These are phyloP conservation scores for Oncorhynchus nerka DNA, from an alignment of 2,113 vertebrate species.

Conservation along the genomic window DNA sequence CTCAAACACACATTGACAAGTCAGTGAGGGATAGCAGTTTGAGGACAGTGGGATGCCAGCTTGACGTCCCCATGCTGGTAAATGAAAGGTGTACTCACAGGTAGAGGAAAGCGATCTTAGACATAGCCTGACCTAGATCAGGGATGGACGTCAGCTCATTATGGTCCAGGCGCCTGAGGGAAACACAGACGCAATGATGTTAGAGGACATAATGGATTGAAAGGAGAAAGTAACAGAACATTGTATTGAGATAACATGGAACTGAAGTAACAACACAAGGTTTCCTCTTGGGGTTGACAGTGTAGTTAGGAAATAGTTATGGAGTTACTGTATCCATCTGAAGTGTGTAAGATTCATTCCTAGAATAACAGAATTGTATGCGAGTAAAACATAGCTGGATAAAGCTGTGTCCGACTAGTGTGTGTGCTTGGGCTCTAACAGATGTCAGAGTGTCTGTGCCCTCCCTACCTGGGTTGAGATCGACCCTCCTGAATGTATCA, in stretches of 20 bases:
- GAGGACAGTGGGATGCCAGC: not conserved
- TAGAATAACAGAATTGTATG: conserved; percentile 33
- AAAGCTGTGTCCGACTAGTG: conserved; percentile 33
- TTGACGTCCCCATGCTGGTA: not conserved
- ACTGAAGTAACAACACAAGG: too few relatives aligned
- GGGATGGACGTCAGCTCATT: conserved; percentile 89
- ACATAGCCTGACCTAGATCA: conserved; percentile 77
- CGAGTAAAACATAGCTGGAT: conserved; percentile 25
- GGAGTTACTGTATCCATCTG: too few relatives aligned
- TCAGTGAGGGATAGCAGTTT: conserved; percentile 30
- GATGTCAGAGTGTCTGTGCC: not conserved
- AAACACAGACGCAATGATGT: conserved; percentile 26
- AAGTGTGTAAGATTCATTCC: too few relatives aligned
- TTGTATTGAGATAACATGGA: too few relatives aligned
- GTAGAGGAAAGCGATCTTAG: conserved; percentile 75
- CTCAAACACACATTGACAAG: conserved; percentile 15
- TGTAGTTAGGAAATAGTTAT: too few relatives aligned
- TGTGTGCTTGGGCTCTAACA: not conserved
- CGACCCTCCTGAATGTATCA: conserved; percentile 74
- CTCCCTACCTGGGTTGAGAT: conserved; percentile 30
- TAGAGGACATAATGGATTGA: not conserved
- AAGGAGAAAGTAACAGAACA: not conserved
- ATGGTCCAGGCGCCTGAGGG: conserved; percentile 85
- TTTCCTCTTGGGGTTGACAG: too few relatives aligned
- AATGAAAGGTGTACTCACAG: conserved; percentile 81